Evolutionary conservation across 2,797 vertebrate genomes (phyloP).

Genomic region (Cygnus olor): DNA sequence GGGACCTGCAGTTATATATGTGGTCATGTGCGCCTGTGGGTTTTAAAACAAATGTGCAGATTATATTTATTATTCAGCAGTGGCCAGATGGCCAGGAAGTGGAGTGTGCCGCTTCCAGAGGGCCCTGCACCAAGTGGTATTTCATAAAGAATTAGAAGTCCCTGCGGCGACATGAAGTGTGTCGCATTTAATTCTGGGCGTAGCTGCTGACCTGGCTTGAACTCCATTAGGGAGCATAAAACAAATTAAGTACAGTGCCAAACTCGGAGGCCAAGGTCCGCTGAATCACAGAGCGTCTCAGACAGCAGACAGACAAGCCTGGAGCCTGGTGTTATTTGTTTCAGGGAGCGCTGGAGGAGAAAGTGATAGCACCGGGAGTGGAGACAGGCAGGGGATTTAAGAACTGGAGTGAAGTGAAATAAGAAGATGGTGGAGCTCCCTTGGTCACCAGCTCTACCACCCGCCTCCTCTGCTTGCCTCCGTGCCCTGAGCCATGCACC

Average conservation of each 20-base stretch:
- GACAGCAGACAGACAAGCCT: neutral
- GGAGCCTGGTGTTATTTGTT: neutral
- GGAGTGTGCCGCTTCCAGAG: neutral
- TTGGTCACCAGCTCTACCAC: neutral
- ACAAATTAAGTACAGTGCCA: neutral
- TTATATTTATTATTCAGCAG: conserved; percentile 5
- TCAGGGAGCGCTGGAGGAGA: neutral
- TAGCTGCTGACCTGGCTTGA: conserved; percentile 47
- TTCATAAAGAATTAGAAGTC: conserved; percentile 16
- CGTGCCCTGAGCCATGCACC: neutral
- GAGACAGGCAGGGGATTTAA: neutral
- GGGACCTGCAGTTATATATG: neutral
- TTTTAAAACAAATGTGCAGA: neutral
- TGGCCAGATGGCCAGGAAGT: conserved; percentile 45
- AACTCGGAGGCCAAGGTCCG: neutral
- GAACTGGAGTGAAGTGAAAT: neutral
- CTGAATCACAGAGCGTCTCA: neutral
- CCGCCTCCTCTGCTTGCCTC: neutral
- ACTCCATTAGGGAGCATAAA: conserved; percentile 42
- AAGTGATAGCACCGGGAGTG: neutral
- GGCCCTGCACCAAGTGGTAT: neutral
- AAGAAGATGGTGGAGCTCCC: neutral
- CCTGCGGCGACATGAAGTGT: neutral
- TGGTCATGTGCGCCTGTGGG: neutral
- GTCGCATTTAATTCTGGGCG: conserved; percentile 27